Conservation (phyloP, 1,140 invertebrate species). For the Portunus trituberculatus region DNA sequence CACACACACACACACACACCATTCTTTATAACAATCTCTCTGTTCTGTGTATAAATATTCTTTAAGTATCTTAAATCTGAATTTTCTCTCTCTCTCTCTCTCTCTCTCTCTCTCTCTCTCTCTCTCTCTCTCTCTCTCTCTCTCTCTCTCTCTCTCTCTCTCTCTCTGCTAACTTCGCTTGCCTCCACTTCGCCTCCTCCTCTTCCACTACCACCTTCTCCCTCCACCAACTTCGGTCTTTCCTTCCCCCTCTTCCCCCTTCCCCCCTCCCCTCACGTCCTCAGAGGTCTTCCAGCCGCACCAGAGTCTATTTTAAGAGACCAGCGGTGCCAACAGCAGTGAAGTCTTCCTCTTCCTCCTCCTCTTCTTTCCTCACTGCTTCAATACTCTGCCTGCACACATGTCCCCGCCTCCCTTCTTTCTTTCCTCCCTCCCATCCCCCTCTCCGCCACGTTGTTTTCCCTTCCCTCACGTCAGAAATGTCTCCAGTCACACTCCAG, state of each 20-base stretch:
- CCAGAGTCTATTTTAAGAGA: slow-evolving; percentile 7
- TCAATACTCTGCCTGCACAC: not conserved
- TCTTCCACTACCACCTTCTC: not conserved
- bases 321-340: not conserved
- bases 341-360: slow-evolving; percentile 22
- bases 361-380: not conserved
- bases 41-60: too few relatives aligned
- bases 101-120: not conserved
- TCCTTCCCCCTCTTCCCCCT: not conserved
- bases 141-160: not conserved
- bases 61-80: too few relatives aligned
- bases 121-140: slow-evolving; percentile 3
- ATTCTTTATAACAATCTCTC: too few relatives aligned
- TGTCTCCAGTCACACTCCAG: not conserved
- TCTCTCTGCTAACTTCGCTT: not conserved
- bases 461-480: not conserved
- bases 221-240: not conserved
- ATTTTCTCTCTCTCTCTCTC: not conserved
- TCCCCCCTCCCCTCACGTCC: not conserved
- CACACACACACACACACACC: too few relatives aligned
- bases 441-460: not conserved
- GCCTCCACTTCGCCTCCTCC: not conserved
- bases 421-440: not conserved
- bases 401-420: not conserved
- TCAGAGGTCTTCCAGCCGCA: slow-evolving; percentile 1